Percentiles rank a stretch among this genome's conserved stretches.
Evolutionary conservation across 2,113 vertebrate species (phyloP).

Genomic region (Eretmochelys imbricata): DNA sequence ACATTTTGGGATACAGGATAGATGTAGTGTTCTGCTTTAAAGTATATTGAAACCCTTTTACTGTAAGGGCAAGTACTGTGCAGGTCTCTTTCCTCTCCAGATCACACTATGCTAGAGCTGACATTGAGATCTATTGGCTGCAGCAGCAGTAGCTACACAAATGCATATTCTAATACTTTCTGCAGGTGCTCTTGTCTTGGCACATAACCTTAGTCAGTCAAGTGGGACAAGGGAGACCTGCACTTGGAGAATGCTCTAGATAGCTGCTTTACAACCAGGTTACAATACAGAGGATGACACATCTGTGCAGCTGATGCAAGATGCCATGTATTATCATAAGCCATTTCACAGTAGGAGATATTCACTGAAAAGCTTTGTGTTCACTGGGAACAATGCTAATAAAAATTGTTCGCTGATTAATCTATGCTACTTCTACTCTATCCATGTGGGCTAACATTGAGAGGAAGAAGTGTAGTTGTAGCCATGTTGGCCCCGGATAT

Average conservation of each 20-base stretch:
- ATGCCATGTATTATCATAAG: conserved; percentile 19
- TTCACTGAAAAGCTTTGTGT: background rate
- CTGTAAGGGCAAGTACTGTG: background rate
- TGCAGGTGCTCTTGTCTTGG: background rate
- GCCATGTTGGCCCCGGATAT: background rate
- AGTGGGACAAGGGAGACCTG: background rate
- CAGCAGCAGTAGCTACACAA: background rate
- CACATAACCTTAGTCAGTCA: conserved; percentile 23
- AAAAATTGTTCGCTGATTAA: background rate
- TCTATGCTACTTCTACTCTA: background rate
- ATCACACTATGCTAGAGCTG: background rate
- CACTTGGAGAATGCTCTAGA: background rate
- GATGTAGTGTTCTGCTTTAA: background rate
- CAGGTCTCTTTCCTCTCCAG: background rate
- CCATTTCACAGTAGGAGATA: background rate
- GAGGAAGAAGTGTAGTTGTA: background rate
- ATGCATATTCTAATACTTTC: background rate
- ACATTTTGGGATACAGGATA: background rate
- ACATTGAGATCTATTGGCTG: conserved; percentile 2
- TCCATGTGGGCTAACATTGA: background rate
- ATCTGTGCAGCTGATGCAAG: background rate
- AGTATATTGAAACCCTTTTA: background rate
- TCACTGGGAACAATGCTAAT: background rate
- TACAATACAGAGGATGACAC: conserved; percentile 22
- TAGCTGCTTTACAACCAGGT: background rate